Evolutionary conservation across 1,140 invertebrate genomes (phyloP).

Genomic region (Cotesia vestalis): DNA sequence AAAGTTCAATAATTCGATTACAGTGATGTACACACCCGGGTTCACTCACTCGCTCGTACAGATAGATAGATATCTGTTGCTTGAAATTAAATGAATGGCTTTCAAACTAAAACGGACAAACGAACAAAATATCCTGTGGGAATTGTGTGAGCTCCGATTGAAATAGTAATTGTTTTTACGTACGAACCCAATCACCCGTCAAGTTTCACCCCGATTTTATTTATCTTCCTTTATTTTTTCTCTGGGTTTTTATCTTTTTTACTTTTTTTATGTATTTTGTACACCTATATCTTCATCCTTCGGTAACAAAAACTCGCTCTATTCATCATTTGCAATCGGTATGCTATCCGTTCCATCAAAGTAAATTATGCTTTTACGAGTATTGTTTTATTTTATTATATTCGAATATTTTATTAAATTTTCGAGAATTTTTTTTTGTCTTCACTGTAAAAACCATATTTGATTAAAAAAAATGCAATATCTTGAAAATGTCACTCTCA

Average conservation of each 20-base stretch:
- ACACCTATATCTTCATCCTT: too few relatives aligned
- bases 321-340: too few relatives aligned
- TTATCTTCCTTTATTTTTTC: not conserved
- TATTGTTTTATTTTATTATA: too few relatives aligned
- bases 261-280: not conserved
- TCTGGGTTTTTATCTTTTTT: not conserved
- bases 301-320: too few relatives aligned
- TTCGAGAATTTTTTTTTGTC: too few relatives aligned
- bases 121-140: constrained; percentile 31
- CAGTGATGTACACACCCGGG: constrained; percentile 24
- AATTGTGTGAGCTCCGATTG: constrained; percentile 16
- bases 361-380: too few relatives aligned
- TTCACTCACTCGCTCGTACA: not conserved
- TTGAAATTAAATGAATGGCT: constrained; percentile 46
- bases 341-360: too few relatives aligned
- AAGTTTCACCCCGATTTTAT: not conserved
- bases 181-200: constrained; percentile 4
- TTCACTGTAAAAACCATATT: too few relatives aligned
- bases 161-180: constrained; percentile 21
- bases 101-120: constrained; percentile 26
- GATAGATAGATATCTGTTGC: constrained; percentile 39
- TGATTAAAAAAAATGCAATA: too few relatives aligned
- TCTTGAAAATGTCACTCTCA: too few relatives aligned
- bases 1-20: constrained; percentile 42
- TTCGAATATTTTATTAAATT: too few relatives aligned